A percentile compares a stretch with the other conserved stretches of the same genome.
Evolutionary conservation across 2,888 invertebrate genomes (phyloP).

Genomic region (Lutraria lutraria): DNA sequence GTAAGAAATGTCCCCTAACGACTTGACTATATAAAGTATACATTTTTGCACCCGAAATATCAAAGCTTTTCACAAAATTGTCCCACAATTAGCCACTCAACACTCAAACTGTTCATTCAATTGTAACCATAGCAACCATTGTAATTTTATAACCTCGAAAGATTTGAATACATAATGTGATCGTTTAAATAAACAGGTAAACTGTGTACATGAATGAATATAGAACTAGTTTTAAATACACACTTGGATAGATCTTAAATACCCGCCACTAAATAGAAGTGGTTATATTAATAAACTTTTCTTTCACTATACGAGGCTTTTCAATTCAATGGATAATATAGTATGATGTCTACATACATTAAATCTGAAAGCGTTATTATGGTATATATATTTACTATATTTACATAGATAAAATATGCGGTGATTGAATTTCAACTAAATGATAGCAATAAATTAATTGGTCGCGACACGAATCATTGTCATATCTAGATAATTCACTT

Average conservation of each 20-base stretch:
- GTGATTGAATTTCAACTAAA: no score
- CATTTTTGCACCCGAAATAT: background rate
- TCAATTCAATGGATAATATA: background rate
- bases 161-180: slow-evolving; percentile 24
- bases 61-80: slow-evolving; percentile 4
- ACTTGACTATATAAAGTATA: background rate
- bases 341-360: background rate
- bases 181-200: slow-evolving; percentile 16
- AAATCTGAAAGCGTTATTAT: background rate
- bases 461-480: no score
- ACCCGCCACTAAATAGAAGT: background rate
- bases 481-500: no score
- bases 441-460: no score
- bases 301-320: background rate
- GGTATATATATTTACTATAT: no score
- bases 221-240: background rate
- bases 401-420: no score
- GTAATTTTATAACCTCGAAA: slow-evolving; percentile 8
- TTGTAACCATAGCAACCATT: background rate
- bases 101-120: background rate
- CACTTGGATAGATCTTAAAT: background rate
- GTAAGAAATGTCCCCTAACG: background rate
- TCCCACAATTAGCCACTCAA: background rate
- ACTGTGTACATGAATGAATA: background rate
- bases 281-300: background rate